Percentiles rank a stretch among this genome's conserved stretches.
Conservation (phyloP, 2,888 invertebrate genomes). For the Fabriciana adippe region DNA sequence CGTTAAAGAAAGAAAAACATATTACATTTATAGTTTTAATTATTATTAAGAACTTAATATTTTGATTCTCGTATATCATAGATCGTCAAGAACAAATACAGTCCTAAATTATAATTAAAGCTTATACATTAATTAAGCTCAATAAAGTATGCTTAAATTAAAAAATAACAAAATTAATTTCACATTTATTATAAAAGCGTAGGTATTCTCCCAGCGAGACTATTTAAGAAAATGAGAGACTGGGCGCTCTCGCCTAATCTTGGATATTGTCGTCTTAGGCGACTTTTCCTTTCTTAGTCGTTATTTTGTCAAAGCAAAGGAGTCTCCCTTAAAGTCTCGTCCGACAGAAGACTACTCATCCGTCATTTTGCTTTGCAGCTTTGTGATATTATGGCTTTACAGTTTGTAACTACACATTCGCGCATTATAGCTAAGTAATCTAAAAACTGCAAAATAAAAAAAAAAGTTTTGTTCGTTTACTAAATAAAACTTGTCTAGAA, state of each 20-base stretch:
- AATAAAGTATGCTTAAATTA: neutral
- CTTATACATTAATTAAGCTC: neutral
- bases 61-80: too few species aligned
- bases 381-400: conserved; percentile 4
- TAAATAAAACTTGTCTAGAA: too few species aligned
- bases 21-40: too few species aligned
- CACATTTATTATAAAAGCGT: conserved; percentile 1
- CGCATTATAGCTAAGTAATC: neutral
- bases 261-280: conserved; percentile 21
- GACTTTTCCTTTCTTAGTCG: conserved; percentile 22
- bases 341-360: conserved; percentile 18
- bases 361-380: conserved; percentile 16
- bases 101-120: too few species aligned
- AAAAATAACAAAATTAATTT: conserved; percentile 8
- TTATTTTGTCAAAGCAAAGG: conserved; percentile 22
- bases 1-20: too few species aligned
- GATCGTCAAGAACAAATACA: too few species aligned
- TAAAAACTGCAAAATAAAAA: neutral
- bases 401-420: neutral
- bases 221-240: conserved; percentile 20
- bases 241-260: conserved; percentile 18
- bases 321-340: conserved; percentile 17
- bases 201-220: conserved; percentile 5
- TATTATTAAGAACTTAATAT: too few species aligned
- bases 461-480: neutral